Conservation (phyloP, 2,888 invertebrate genomes). For the Chymomyza caudatula region DNA sequence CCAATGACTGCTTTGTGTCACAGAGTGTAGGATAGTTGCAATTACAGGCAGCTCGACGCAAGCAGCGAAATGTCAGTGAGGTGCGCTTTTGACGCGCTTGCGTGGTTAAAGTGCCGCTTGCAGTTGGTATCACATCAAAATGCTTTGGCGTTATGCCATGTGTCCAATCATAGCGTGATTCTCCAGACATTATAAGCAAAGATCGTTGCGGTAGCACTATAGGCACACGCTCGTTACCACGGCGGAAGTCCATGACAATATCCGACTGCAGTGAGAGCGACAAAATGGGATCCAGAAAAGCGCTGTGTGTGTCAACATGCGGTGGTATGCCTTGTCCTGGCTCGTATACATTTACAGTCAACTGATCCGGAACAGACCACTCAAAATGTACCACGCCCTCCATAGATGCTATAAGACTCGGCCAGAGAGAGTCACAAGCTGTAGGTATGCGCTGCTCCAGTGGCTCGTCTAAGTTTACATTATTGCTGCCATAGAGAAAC, state of each 20-base stretch:
- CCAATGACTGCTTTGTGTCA: conserved; percentile 79
- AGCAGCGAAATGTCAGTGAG: conserved; percentile 91
- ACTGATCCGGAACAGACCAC: conserved; percentile 84
- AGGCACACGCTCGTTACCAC: conserved; percentile 81
- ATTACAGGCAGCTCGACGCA: conserved; percentile 81
- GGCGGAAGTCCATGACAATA: conserved; percentile 93
- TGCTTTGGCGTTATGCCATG: conserved; percentile 92
- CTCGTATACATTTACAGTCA: conserved; percentile 90
- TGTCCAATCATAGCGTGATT: conserved; percentile 89
- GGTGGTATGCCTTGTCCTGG: conserved; percentile 96
- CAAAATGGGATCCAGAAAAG: conserved; percentile 92
- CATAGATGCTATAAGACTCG: conserved; percentile 36
- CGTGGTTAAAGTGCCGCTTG: conserved; percentile 80
- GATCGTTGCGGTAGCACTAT: conserved; percentile 85
- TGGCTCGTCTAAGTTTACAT: conserved; percentile 86
- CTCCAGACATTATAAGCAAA: conserved; percentile 88
- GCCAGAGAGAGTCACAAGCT: conserved; percentile 84
- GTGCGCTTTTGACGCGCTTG: conserved; percentile 81
- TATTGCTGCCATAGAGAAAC: conserved; percentile 92
- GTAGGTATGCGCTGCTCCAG: conserved; percentile 84
- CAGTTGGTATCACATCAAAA: conserved; percentile 84
- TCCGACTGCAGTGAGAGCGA: conserved; percentile 90
- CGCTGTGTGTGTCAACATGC: conserved; percentile 96
- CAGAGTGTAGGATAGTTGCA: conserved; percentile 84
- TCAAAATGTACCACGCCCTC: conserved; percentile 74